Evolutionary conservation across 2,113 vertebrate species (phyloP).

Genomic region (Oreotrochilus melanogaster): DNA sequence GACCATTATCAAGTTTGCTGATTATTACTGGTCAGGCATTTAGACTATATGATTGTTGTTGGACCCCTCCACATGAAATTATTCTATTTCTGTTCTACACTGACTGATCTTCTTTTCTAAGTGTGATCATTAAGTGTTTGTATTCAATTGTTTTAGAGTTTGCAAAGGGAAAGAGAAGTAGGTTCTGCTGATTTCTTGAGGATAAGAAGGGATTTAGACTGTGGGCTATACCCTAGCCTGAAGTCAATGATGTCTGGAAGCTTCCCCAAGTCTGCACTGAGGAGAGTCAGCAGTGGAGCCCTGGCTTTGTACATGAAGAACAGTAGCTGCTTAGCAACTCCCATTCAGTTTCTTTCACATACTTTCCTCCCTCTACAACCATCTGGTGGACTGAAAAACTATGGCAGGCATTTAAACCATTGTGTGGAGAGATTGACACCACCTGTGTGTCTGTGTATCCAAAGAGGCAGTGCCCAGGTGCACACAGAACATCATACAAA

Average conservation of each 20-base stretch:
- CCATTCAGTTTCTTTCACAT: neutral
- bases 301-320: neutral
- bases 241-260: neutral
- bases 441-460: neutral
- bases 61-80: too few relatives aligned
- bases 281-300: neutral
- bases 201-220: neutral
- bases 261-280: neutral
- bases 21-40: too few relatives aligned
- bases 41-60: too few relatives aligned
- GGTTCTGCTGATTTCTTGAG: neutral
- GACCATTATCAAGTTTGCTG: too few relatives aligned
- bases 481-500: neutral
- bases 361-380: neutral
- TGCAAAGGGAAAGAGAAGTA: neutral
- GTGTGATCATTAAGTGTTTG: neutral
- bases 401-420: neutral
- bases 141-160: neutral
- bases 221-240: neutral
- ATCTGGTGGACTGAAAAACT: neutral
- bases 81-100: neutral
- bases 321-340: neutral
- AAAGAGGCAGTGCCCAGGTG: neutral
- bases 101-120: neutral
- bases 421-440: neutral